Base-by-base conservation (phyloP, 2,888 invertebrate species). In the Polyploca ridens region DNA sequence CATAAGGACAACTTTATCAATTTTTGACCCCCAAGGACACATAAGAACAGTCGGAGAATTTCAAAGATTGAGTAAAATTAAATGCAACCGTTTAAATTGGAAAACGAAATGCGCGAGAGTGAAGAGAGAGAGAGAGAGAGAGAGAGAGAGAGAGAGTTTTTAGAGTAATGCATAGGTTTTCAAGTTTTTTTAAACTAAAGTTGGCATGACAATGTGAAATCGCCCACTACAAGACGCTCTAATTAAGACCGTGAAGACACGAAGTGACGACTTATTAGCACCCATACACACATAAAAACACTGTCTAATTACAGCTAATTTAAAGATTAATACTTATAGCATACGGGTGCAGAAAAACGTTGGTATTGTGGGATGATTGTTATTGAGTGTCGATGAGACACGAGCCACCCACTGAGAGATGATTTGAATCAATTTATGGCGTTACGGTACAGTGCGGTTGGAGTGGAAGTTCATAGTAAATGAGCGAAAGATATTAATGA, bases 391-490 rank as follows among this genome's bases (percentile, higher is more conserved):
- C 81, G 78, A 86, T 83, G 83, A 83, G 79, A 72, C 75, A 70
- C 67, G 66, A 66, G 69, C 84, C 87, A 77, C 88, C 88, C 86
- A 88, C 88, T 66, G 69, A 66, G 70, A 66, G 63, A 61, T 66
- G 66, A 87, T 87, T 87, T 86, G 72, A 87, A 88, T 88, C 67
- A 70, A 69, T 68, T 84, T 86, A 85, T 86, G 87, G 88, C 71
- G 62, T 67, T 69, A 69, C 69, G 58, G 63, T 66, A 72, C 69
- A 64, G 69, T 62, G 33, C 54, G 35, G 38, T 57, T 62, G n/a
- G 62, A 33, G 62, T 49, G 33, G 10, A 44, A 19, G 33, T 54
- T 57, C 44, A 58, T 58, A 57, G 33, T 62, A 49, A 62, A 16
- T 57, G 41, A 64, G 60, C 62, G 33, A 62, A 35, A 33, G 44